Base-by-base conservation (phyloP, 2,113 vertebrate species). In the Tachuris rubrigastra region DNA sequence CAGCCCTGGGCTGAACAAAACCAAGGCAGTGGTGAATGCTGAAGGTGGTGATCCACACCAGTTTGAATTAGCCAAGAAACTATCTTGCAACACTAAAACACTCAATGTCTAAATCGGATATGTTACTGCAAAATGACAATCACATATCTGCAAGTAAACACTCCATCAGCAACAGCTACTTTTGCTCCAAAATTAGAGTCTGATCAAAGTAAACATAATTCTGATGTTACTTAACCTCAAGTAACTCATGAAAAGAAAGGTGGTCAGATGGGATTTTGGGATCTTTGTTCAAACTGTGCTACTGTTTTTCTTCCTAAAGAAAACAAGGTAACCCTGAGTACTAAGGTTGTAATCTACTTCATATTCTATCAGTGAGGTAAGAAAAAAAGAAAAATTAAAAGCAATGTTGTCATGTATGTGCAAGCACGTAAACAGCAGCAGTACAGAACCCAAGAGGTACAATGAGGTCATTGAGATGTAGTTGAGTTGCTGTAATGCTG, bases 401-500 rank as follows among this genome's bases (percentile, higher is more conserved):
- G n/a, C n/a, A 80, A 20, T 2, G 1, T 4, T 46, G 14, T 44
- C 7, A 4, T 7, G 8, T 4, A 31, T 5, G 10, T 4, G 1
- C 28, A 62, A 67, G 39, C 53, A 41, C 0, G 0, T n/a, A 23
- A 53, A 88, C 28, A 66, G 58, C 11, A 73, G 33, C 1, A 0
- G 27, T 52, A 76, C 47, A 76, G 53, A 72, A 58, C 14, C 28
- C 3, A 1, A 37, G 21, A 81, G 22, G 41, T 10, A 20, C 2
- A 12, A 71, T 3, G 8, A 72, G 18, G 58, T 56, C 62, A 68
- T 11, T 0, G 1, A 25, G 31, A 53, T 0, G 0, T 8, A 58
- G 49, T 0, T 41, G 6, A 8, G 22, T 63, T 0, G 0, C 55
- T 71, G n/a, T 37, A 90, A 90, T 2, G 3, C 49, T 28, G 7